Percentiles rank a stretch among this genome's conserved stretches.
These are phyloP conservation scores for Sebastes iracundus DNA, from an alignment of 2,797 vertebrate species.

Conservation along the genomic window DNA sequence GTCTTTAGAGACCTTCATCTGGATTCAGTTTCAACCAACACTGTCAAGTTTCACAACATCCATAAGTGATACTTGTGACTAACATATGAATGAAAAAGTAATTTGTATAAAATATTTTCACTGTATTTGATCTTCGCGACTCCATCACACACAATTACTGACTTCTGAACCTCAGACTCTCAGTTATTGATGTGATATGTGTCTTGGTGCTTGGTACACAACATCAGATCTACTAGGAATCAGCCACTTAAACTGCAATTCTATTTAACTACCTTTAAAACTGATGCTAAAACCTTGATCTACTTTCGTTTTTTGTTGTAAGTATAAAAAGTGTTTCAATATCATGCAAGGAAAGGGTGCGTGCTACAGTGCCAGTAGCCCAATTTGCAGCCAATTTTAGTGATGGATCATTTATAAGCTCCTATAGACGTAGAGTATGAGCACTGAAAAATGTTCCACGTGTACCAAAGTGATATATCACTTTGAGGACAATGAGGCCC, in stretches of 20 bases:
- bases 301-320: background rate
- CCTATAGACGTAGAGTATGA: background rate
- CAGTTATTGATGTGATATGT: slow-evolving; percentile 1
- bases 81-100: slow-evolving; percentile 32
- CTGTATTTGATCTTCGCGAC: slow-evolving; percentile 13
- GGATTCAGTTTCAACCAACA: slow-evolving; percentile 41
- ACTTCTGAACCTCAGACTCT: slow-evolving; percentile 16
- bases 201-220: background rate
- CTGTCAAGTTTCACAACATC: slow-evolving; percentile 40
- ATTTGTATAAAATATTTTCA: slow-evolving; percentile 34
- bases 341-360: background rate
- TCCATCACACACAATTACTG: background rate
- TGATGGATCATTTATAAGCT: slow-evolving; percentile 6
- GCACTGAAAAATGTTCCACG: slow-evolving; percentile 12
- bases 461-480: slow-evolving; percentile 31
- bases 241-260: background rate
- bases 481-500: slow-evolving; percentile 33
- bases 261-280: background rate
- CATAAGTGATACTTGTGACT: slow-evolving; percentile 29
- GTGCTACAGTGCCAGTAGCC: background rate
- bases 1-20: slow-evolving; percentile 39
- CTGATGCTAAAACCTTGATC: background rate
- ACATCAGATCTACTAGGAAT: background rate
- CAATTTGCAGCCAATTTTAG: slow-evolving; percentile 5
- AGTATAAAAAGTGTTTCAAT: background rate